A percentile compares a stretch with the other conserved stretches of the same genome.
phyloP scores from a whole-genome alignment of 1,140 invertebrate genomes.

The Medauroidea extradentata region DNA sequence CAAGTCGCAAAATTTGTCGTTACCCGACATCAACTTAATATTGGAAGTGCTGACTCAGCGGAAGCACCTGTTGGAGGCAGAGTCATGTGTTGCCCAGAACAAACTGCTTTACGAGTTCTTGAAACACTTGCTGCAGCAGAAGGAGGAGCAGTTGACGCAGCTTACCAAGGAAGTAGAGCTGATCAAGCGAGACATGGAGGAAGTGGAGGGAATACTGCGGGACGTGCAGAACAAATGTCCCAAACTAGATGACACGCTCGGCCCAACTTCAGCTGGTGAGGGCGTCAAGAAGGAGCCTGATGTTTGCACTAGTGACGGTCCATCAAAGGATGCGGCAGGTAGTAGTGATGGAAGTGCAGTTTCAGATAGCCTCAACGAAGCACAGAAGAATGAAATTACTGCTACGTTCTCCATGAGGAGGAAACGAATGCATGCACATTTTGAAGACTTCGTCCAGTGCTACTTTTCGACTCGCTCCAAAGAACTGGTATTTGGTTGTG shows the following conservation, averaged over 20 bases:
- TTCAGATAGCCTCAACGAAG: constrained; percentile 45
- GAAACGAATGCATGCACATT: constrained; percentile 78
- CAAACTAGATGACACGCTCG: constrained; percentile 27
- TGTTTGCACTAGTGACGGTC: not conserved
- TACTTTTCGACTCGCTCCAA: constrained; percentile 76
- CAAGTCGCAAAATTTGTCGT: constrained; percentile 64
- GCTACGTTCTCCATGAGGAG: constrained; percentile 58
- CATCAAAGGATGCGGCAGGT: not conserved
- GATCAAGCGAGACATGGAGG: constrained; percentile 73
- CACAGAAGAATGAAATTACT: constrained; percentile 39
- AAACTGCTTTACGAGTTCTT: constrained; percentile 81
- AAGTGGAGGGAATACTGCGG: constrained; percentile 73
- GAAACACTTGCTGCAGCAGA: constrained; percentile 67
- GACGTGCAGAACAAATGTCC: constrained; percentile 56
- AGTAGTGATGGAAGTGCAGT: not conserved
- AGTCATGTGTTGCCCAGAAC: constrained; percentile 72
- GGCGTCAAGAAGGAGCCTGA: not conserved
- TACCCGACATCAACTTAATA: constrained; percentile 78
- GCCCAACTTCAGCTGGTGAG: not conserved
- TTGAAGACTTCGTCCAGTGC: constrained; percentile 85
- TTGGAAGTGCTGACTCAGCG: constrained; percentile 72
- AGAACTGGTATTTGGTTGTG: constrained; percentile 58
- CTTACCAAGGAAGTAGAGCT: constrained; percentile 67
- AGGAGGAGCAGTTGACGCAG: constrained; percentile 65
- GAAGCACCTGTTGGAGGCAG: constrained; percentile 75